Conservation (phyloP, 2,888 invertebrate genomes). For the Xylota segnis region DNA sequence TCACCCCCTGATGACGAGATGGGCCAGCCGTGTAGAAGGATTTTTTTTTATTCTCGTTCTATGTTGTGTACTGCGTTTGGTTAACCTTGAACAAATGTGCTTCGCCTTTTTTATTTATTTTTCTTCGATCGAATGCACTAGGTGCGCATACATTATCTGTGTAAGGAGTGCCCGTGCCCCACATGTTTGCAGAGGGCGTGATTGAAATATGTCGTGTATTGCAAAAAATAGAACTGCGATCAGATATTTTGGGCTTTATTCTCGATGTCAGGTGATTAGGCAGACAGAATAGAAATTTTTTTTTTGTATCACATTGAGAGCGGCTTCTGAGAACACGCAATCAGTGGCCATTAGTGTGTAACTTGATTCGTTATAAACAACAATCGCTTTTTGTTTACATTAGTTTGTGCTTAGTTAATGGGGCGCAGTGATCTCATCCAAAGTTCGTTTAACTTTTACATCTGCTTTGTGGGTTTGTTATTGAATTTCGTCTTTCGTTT, state of each 20-base stretch:
- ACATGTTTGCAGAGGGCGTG: conserved; percentile 8
- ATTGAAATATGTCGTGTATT: background rate
- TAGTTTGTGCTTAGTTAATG: background rate
- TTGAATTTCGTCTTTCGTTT: background rate
- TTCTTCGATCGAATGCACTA: conserved; percentile 11
- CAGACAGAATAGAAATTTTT: background rate
- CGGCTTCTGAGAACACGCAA: conserved; percentile 3
- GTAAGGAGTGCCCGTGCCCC: background rate
- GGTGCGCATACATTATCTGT: conserved; percentile 24
- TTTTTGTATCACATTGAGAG: background rate
- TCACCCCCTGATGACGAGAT: conserved; percentile 56
- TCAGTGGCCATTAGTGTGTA: background rate
- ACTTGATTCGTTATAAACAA: conserved; percentile 5
- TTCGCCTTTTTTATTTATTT: conserved; percentile 24
- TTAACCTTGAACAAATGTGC: conserved; percentile 58
- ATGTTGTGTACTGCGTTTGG: conserved; percentile 11
- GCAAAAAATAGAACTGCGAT: background rate
- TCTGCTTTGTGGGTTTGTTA: background rate
- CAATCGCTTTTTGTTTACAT: conserved; percentile 6
- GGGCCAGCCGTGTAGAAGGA: background rate
- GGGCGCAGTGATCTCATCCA: background rate
- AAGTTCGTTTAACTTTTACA: background rate
- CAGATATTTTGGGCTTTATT: background rate
- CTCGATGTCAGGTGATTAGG: background rate
- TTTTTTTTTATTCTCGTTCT: conserved; percentile 4